Evolutionary conservation across 2,797 vertebrate species (phyloP), one percentile per base, ranked within the genome.

Genomic region (Chloroceryle amazona): DNA sequence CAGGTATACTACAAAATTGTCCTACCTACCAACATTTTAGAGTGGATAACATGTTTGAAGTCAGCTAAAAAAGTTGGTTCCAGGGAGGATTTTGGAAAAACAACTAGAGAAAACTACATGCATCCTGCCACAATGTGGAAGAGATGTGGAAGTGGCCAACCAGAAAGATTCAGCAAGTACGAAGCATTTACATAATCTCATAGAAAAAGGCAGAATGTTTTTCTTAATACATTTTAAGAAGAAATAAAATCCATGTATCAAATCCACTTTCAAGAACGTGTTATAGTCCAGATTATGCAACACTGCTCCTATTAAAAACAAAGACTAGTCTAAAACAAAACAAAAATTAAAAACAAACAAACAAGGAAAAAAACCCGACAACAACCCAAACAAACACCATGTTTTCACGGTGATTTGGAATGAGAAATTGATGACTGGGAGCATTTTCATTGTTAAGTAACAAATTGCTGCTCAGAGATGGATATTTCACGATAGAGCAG

Each of bases 391-490:
- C 18, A 13, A 47, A 37, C 25, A 29, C 42, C 2, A 1, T 6
- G 41, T 41, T 16, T 39, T 47, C 29, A 49, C 4, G 39, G 22
- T 18, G n/a, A 37, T 95, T 58, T 70, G 35, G 95, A 94, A 81
- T 49, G 23, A 67, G 44, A 93, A 94, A 82, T 21, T 91, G 73
- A 88, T 63, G 42, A 68, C 25, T 55, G 60, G n/a, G 29, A 90
- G 60, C 37, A 6, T 91, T 91, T 91, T 76, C 71, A 89, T 73
- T 60, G 20, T 86, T 67, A 95, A 73, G 54, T 60, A 96, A 90
- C 55, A 80, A 94, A 93, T 46, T 49, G 52, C 57, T 85, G 90
- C 92, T 93, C 81, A 82, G 90, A 91, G 78, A 83, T 39, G 12
- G 71, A 9, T 90, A 89, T 94, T 94, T 95, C 89, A 84, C 90